These are phyloP conservation scores for Epizoanthus illoricatus DNA, from an alignment of 92 coral and sea anemone genomes.

Conservation along the genomic window DNA sequence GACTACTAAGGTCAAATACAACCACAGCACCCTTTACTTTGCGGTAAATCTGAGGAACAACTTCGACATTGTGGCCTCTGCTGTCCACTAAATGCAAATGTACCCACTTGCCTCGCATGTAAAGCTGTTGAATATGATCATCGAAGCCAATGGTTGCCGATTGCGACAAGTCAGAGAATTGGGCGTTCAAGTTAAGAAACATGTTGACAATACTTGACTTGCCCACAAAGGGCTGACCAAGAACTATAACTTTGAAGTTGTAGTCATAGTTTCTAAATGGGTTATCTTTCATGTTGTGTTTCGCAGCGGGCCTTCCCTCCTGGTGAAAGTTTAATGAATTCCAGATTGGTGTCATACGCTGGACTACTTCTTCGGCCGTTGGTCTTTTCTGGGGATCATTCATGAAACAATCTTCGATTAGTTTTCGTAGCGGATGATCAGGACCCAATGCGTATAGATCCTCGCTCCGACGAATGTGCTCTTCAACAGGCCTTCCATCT, in stretches of 20 bases:
- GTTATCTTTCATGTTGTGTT: neutral
- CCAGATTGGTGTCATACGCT: slow-evolving; percentile 42
- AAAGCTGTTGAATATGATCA: slow-evolving; percentile 62
- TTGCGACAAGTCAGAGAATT: slow-evolving; percentile 9
- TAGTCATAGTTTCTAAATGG: slow-evolving; percentile 48
- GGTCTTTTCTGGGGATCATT: slow-evolving; percentile 73
- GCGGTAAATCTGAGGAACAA: slow-evolving; percentile 66
- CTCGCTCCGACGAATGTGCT: slow-evolving; percentile 72
- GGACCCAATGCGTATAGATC: slow-evolving; percentile 74
- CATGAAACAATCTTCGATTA: slow-evolving; percentile 65
- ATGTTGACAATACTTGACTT: slow-evolving; percentile 71
- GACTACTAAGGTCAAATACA: slow-evolving; percentile 67
- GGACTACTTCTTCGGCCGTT: slow-evolving; percentile 48
- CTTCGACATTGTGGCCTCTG: slow-evolving; percentile 54
- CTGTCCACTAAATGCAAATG: slow-evolving; percentile 78
- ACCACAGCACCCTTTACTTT: slow-evolving; percentile 60
- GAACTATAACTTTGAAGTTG: slow-evolving; percentile 67
- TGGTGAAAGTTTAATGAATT: slow-evolving; percentile 24
- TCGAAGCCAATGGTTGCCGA: slow-evolving; percentile 40
- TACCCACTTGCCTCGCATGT: slow-evolving; percentile 64
- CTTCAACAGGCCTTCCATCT: slow-evolving; percentile 75
- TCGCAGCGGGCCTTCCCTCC: neutral
- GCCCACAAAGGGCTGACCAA: slow-evolving; percentile 70
- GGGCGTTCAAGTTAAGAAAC: slow-evolving; percentile 51
- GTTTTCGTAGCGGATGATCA: slow-evolving; percentile 64